A percentile compares a stretch with the other conserved stretches of the same genome.
Evolutionary conservation across 2,888 invertebrate genomes (phyloP).

Genomic region (Melieria crassipennis): DNA sequence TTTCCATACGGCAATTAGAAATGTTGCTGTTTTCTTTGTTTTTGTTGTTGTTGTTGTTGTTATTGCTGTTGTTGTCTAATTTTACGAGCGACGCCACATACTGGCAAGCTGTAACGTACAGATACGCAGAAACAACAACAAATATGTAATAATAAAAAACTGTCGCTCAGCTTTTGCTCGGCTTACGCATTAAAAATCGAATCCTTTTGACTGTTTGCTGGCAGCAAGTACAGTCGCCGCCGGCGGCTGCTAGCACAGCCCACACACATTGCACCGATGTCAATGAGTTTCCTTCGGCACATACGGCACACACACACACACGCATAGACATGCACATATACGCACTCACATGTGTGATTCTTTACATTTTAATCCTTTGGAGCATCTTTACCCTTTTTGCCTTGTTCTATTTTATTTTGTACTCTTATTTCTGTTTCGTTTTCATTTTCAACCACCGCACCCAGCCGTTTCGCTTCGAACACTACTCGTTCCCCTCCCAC

Average conservation of each 20-base stretch:
- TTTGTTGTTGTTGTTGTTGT: too few relatives aligned
- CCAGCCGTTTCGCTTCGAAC: not conserved
- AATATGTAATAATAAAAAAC: not conserved
- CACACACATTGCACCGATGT: constrained; percentile 38
- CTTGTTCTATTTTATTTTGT: not conserved
- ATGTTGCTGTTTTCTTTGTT: constrained; percentile 50
- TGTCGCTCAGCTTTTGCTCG: constrained; percentile 46
- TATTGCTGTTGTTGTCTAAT: too few relatives aligned
- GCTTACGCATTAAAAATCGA: constrained; percentile 55
- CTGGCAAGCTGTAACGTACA: too few relatives aligned
- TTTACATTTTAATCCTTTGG: not conserved
- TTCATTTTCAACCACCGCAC: not conserved
- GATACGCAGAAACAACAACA: not conserved
- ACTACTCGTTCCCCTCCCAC: not conserved
- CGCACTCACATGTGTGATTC: not conserved
- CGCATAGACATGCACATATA: not conserved
- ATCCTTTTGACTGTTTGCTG: constrained; percentile 38
- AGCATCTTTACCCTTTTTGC: not conserved
- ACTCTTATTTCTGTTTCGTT: not conserved
- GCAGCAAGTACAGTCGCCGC: not conserved
- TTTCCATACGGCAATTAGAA: constrained; percentile 51
- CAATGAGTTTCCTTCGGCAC: not conserved
- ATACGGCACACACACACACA: not conserved
- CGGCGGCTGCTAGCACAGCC: constrained; percentile 13
- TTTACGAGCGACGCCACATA: too few relatives aligned